Conservation (phyloP, 2,888 invertebrate species). For the Clunio marinus region DNA sequence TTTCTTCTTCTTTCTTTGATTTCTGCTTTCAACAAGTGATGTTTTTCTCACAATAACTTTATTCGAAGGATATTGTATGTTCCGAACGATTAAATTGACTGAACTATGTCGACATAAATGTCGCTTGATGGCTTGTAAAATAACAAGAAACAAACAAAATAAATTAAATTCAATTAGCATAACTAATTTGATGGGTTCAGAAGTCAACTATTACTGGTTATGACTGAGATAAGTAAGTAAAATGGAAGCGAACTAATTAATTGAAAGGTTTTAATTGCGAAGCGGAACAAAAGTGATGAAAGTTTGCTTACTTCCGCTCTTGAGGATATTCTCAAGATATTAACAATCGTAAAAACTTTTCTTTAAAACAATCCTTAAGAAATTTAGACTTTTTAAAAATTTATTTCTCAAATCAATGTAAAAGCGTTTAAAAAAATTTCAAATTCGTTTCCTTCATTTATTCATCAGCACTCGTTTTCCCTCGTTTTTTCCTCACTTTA, state of each 20-base stretch:
- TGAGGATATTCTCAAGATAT: too few species aligned
- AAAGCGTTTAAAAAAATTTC: not conserved
- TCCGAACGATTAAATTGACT: constrained; percentile 14
- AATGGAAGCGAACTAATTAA: not conserved
- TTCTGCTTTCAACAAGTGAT: constrained; percentile 23
- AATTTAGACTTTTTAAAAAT: not conserved
- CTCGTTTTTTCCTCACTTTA: not conserved
- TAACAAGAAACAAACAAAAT: not conserved
- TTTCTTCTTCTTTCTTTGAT: too few species aligned
- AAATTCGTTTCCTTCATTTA: not conserved
- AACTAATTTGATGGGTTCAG: not conserved
- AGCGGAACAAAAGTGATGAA: too few species aligned
- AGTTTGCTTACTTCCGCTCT: too few species aligned
- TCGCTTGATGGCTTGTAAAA: not conserved
- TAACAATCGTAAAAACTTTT: too few species aligned
- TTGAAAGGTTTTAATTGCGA: not conserved
- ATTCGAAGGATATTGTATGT: not conserved
- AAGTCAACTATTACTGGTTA: not conserved
- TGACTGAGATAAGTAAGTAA: not conserved
- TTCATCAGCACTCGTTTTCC: not conserved
- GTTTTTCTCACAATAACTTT: constrained; percentile 1
- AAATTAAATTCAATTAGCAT: constrained; percentile 2
- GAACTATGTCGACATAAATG: not conserved
- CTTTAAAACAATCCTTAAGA: not conserved
- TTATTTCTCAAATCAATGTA: too few species aligned